A percentile compares a stretch with the other conserved stretches of the same genome.
Evolutionary conservation across 1,140 invertebrate species (phyloP).

Genomic region (Sarcophaga bullata): DNA sequence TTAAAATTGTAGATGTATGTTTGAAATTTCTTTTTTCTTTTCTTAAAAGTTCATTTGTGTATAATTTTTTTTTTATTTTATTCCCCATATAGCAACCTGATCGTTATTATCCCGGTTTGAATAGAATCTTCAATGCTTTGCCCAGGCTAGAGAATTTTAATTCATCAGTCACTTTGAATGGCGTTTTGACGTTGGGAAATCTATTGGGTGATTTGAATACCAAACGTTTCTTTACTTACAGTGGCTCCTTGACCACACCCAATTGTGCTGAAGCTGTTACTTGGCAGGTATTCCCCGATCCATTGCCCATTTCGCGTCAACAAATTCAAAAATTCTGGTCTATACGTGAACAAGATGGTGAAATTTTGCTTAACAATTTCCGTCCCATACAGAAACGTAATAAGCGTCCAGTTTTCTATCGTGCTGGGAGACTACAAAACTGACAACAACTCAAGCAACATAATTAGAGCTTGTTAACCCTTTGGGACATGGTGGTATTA

Average conservation of each 20-base stretch:
- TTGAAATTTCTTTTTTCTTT: neutral
- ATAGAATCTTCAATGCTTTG: conserved; percentile 39
- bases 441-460: no score
- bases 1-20: conserved; percentile 52
- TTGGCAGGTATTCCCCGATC: conserved; percentile 55
- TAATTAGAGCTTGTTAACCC: no score
- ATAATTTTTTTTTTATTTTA: conserved; percentile 2
- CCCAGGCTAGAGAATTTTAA: neutral
- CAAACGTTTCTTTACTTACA: conserved; percentile 52
- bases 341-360: conserved; percentile 47
- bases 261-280: conserved; percentile 58
- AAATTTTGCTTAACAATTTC: conserved; percentile 52
- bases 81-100: neutral
- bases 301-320: conserved; percentile 43
- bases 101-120: neutral
- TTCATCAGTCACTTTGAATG: conserved; percentile 35
- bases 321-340: conserved; percentile 53
- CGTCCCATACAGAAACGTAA: conserved; percentile 65
- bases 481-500: no score
- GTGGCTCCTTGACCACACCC: conserved; percentile 81
- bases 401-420: conserved; percentile 70
- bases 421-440: conserved; percentile 43
- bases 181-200: conserved; percentile 42
- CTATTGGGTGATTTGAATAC: conserved; percentile 51
- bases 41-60: neutral